Percentiles rank a stretch among this genome's conserved stretches.
Evolutionary conservation across 1,140 invertebrate genomes (phyloP).

Genomic region (Ceratina australensis): DNA sequence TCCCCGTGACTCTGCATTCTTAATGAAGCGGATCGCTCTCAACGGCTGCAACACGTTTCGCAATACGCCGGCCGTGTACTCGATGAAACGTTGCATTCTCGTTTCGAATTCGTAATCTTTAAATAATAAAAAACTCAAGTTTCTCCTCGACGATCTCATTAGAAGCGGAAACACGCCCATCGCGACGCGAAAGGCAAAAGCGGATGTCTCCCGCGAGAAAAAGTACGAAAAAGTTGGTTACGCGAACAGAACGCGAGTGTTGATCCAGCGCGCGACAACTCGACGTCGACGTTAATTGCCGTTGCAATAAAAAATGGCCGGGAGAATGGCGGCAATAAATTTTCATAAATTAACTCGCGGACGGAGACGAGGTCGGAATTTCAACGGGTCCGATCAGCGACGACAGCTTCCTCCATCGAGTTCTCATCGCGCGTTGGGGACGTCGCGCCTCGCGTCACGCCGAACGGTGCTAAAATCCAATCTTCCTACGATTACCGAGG

Average conservation of each 20-base stretch:
- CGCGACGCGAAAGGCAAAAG: slow-evolving; percentile 10
- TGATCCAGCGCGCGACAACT: not conserved
- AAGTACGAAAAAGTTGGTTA: not conserved
- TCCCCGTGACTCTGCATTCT: slow-evolving; percentile 50
- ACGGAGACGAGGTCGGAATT: not conserved
- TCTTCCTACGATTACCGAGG: slow-evolving; percentile 37
- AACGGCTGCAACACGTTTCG: slow-evolving; percentile 23
- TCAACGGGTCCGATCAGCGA: slow-evolving; percentile 17
- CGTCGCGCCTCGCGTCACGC: not conserved
- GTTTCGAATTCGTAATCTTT: slow-evolving; percentile 16
- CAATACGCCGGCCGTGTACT: not conserved
- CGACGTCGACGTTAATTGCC: slow-evolving; percentile 6
- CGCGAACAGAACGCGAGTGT: not conserved
- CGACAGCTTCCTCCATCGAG: not conserved
- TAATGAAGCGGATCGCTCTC: slow-evolving; percentile 59
- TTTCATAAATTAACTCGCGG: slow-evolving; percentile 44
- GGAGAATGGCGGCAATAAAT: slow-evolving; percentile 27
- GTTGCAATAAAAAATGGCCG: not conserved
- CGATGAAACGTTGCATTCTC: not conserved
- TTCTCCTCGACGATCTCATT: slow-evolving; percentile 14
- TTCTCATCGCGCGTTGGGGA: not conserved
- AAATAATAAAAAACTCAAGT: not conserved
- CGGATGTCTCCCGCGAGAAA: not conserved
- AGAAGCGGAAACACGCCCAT: not conserved
- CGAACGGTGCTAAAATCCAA: slow-evolving; percentile 19